Evolutionary conservation across 2,113 vertebrate genomes (phyloP).

Genomic region (Castor canadensis): DNA sequence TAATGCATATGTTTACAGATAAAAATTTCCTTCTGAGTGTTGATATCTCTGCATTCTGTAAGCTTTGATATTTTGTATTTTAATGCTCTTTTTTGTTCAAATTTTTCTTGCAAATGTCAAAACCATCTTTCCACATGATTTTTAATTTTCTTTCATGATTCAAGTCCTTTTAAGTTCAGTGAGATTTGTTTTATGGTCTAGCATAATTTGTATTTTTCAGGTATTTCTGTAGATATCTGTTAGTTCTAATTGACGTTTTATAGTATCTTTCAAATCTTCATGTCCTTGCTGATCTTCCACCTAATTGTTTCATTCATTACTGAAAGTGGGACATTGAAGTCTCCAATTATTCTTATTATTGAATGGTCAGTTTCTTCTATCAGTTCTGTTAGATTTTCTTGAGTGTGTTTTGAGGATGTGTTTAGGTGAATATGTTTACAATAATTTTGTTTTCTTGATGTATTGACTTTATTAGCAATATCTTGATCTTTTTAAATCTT

Average conservation of each 20-base stretch:
- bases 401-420: neutral
- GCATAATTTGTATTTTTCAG: neutral
- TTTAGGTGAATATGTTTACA: neutral
- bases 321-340: neutral
- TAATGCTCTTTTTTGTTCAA: neutral
- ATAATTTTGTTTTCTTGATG: neutral
- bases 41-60: neutral
- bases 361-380: neutral
- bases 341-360: neutral
- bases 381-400: neutral
- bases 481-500: neutral
- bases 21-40: neutral
- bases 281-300: neutral
- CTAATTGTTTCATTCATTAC: neutral
- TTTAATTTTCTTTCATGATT: neutral
- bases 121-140: neutral
- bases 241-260: neutral
- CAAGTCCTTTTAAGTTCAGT: neutral
- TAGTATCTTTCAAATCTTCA: neutral
- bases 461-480: neutral
- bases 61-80: neutral
- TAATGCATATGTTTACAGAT: neutral
- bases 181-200: neutral
- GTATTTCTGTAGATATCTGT: neutral
- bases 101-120: neutral